phyloP scores from a whole-genome alignment of 2,888 invertebrate genomes.

The Coenonympha arcania region DNA sequence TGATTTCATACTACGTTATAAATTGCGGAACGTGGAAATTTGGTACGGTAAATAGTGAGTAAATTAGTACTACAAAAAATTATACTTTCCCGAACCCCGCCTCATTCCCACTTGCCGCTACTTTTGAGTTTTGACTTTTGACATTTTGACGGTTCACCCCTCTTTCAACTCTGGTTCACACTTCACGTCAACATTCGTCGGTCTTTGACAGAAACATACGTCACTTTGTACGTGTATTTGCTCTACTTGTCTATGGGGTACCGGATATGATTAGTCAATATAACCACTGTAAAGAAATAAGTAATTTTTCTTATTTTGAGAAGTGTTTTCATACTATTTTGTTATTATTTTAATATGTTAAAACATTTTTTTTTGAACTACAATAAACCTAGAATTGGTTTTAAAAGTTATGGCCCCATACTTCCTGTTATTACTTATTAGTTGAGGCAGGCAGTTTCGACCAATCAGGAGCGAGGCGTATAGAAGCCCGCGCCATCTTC shows the following conservation, averaged over 20 bases:
- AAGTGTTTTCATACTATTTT: neutral
- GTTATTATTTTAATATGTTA: neutral
- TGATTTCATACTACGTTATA: too few relatives aligned
- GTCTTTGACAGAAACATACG: neutral
- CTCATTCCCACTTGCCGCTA: too few relatives aligned
- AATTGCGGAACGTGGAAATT: too few relatives aligned
- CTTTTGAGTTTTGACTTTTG: too few relatives aligned
- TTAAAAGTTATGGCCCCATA: slow-evolving; percentile 34
- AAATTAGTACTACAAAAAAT: too few relatives aligned
- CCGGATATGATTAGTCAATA: slow-evolving; percentile 15
- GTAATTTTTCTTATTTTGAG: neutral
- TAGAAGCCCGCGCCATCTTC: slow-evolving; percentile 83
- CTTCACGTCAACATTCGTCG: slow-evolving; percentile 1
- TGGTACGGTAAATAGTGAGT: too few relatives aligned
- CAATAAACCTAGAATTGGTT: neutral
- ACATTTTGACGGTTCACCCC: too few relatives aligned
- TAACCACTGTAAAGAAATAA: neutral
- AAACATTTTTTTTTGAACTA: neutral
- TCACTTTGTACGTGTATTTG: neutral
- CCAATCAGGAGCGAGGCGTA: slow-evolving; percentile 58
- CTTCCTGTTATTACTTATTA: slow-evolving; percentile 54
- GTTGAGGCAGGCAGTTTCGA: slow-evolving; percentile 48
- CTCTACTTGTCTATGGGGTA: neutral
- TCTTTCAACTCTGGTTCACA: too few relatives aligned
- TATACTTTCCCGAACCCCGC: too few relatives aligned